phyloP scores from a whole-genome alignment of 2,888 invertebrate species.

The Cheilosia scutellata region DNA sequence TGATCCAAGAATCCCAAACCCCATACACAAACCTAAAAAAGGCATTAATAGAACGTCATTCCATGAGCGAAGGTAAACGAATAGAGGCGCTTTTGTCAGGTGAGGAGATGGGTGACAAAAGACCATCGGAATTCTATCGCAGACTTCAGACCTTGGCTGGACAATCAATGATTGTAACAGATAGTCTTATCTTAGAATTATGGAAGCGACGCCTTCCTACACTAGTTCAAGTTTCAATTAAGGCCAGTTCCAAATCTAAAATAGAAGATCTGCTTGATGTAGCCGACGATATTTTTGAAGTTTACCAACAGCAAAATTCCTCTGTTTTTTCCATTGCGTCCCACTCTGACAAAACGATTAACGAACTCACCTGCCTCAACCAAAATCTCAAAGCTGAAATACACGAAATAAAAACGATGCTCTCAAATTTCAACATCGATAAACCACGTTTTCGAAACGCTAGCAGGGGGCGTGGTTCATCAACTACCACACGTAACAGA shows the following conservation, averaged over 20 bases:
- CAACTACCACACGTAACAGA: neutral
- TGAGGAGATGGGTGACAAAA: constrained; percentile 13
- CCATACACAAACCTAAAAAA: neutral
- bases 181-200: constrained; percentile 20
- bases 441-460: too few species aligned
- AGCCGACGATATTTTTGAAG: constrained; percentile 7
- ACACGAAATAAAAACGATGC: constrained; percentile 36
- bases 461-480: too few species aligned
- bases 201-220: constrained; percentile 22
- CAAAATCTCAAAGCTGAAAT: constrained; percentile 10
- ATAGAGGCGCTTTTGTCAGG: constrained; percentile 5
- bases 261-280: neutral
- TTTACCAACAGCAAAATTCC: constrained; percentile 7
- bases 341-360: neutral
- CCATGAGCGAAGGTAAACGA: neutral
- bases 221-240: constrained; percentile 24
- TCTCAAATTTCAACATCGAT: neutral
- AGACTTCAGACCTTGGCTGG: constrained; percentile 12
- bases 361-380: neutral
- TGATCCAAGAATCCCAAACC: too few species aligned
- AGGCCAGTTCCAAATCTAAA: constrained; percentile 10
- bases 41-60: constrained; percentile 7
- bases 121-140: constrained; percentile 1
- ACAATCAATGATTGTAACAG: constrained; percentile 23
- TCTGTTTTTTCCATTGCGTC: constrained; percentile 2